Conservation (phyloP, 2,113 vertebrate species). For the Planiliza haematocheilus region DNA sequence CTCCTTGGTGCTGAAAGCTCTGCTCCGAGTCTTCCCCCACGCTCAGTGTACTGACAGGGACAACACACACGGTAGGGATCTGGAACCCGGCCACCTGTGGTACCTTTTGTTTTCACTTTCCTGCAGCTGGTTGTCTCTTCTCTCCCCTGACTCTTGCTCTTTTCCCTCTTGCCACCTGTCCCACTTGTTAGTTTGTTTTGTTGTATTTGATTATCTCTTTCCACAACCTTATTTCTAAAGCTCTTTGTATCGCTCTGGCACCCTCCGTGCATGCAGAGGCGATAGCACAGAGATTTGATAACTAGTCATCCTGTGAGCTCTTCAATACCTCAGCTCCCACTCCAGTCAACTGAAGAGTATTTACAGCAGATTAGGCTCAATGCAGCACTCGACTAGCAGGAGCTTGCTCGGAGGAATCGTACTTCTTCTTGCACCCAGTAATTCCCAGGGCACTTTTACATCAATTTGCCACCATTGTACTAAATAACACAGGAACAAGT, state of each 20-base stretch:
- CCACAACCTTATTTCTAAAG: slow-evolving; percentile 23
- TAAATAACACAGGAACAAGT: background rate
- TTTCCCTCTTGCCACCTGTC: slow-evolving; percentile 18
- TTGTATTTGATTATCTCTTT: slow-evolving; percentile 26
- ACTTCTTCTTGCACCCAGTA: slow-evolving; percentile 50
- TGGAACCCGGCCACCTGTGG: background rate
- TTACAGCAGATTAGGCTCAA: slow-evolving; percentile 63
- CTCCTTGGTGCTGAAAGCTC: slow-evolving; percentile 80
- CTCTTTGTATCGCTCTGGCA: slow-evolving; percentile 32
- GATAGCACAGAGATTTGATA: slow-evolving; percentile 46
- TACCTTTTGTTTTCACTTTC: slow-evolving; percentile 20
- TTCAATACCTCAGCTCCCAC: slow-evolving; percentile 36
- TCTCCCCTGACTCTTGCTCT: slow-evolving; percentile 8
- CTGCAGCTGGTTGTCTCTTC: background rate
- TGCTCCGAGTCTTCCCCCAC: slow-evolving; percentile 96
- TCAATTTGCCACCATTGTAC: background rate
- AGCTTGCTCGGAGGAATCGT: slow-evolving; percentile 47
- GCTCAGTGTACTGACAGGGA: slow-evolving; percentile 89
- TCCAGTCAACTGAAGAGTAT: slow-evolving; percentile 42
- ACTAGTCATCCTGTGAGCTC: slow-evolving; percentile 45
- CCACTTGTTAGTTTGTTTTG: slow-evolving; percentile 20
- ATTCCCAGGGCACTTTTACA: slow-evolving; percentile 45
- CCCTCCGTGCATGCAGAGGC: slow-evolving; percentile 30
- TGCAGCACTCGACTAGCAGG: slow-evolving; percentile 50
- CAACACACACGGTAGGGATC: slow-evolving; percentile 87